A percentile compares a stretch with the other conserved stretches of the same genome.
Conservation (phyloP, 2,113 vertebrate genomes). For the Panthera leo region DNA sequence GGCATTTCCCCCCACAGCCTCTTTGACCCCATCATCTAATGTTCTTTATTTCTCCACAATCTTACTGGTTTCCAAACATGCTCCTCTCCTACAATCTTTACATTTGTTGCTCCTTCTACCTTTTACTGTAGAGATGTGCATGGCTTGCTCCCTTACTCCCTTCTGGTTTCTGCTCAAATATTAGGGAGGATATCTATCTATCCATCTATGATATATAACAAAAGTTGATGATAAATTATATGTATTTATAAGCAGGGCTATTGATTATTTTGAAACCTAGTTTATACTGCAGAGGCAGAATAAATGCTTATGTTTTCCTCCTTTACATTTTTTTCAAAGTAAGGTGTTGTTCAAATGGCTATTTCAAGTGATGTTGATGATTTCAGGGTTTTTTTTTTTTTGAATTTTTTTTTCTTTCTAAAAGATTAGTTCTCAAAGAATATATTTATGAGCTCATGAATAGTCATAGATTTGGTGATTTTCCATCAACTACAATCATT, state of each 20-base stretch:
- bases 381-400: too few species aligned
- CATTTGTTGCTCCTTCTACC: not conserved
- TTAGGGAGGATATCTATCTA: not conserved
- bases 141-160: not conserved
- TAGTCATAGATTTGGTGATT: not conserved
- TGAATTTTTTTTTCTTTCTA: not conserved
- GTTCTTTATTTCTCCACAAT: not conserved
- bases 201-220: not conserved
- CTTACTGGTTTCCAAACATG: not conserved
- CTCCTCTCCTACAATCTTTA: not conserved
- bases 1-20: not conserved
- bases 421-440: not conserved
- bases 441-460: not conserved
- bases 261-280: not conserved
- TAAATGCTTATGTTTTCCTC: not conserved
- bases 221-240: not conserved
- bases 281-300: not conserved
- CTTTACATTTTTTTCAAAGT: not conserved
- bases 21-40: not conserved
- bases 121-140: not conserved
- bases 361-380: not conserved
- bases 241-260: not conserved
- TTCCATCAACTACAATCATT: not conserved
- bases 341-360: not conserved
- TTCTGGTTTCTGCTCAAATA: constrained; percentile 9